These are phyloP conservation scores for Geotrupes spiniger DNA, from an alignment of 2,888 invertebrate species.

Conservation along the genomic window DNA sequence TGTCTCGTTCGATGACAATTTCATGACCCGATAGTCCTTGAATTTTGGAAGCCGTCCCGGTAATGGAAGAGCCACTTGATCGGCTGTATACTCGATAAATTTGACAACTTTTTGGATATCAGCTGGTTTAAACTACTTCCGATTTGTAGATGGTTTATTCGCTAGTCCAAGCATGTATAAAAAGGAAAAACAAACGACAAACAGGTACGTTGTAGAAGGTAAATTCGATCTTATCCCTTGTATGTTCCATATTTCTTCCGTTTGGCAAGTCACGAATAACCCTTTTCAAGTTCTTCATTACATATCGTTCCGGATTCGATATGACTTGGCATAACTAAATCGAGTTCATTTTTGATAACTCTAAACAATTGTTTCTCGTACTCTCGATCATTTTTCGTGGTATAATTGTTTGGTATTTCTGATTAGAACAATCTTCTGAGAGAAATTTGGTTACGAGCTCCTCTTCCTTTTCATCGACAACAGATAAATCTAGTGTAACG, in stretches of 20 bases:
- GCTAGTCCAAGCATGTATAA: slow-evolving; percentile 1
- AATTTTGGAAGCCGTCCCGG: slow-evolving; percentile 9
- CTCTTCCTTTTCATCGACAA: background rate
- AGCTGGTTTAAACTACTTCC: slow-evolving; percentile 3
- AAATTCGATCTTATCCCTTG: slow-evolving; percentile 2
- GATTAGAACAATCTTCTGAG: background rate
- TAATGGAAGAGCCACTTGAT: slow-evolving; percentile 7
- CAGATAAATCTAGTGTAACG: no score
- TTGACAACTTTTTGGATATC: slow-evolving; percentile 5
- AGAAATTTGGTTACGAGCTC: background rate
- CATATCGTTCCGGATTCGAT: slow-evolving; percentile 1
- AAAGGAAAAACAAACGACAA: slow-evolving; percentile 2
- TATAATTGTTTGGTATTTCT: slow-evolving; percentile 2
- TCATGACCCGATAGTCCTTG: slow-evolving; percentile 7
- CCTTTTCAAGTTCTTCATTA: background rate
- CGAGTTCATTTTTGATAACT: slow-evolving; percentile 3
- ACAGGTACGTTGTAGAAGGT: background rate
- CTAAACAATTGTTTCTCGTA: slow-evolving; percentile 5
- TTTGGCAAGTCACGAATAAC: background rate
- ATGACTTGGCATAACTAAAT: slow-evolving; percentile 1
- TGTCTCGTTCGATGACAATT: slow-evolving; percentile 8
- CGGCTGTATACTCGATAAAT: slow-evolving; percentile 4
- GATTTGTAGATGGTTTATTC: slow-evolving; percentile 3
- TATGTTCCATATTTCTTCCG: slow-evolving; percentile 3
- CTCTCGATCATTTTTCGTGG: background rate